Base-by-base conservation (phyloP, 2,797 vertebrate genomes). In the Protonibea diacanthus region DNA sequence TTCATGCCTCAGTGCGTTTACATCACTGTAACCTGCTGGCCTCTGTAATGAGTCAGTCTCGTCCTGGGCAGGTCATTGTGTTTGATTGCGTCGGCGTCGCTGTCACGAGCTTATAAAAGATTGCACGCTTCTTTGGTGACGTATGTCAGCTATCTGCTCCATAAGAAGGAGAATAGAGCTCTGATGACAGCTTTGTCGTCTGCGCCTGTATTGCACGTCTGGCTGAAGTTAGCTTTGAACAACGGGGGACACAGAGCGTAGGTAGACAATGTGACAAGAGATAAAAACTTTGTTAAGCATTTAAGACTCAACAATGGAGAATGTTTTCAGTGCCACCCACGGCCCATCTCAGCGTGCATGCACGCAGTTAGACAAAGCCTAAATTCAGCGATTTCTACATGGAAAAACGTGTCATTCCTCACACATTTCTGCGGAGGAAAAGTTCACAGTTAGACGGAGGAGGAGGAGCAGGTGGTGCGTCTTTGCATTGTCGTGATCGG, bases 291-390 rank as follows among this genome's bases (percentile, higher is more conserved):
- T 75, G 70, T 76, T 51, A 27, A 58, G 65, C 68, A 21, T 62
- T 76, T 15, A 61, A 52, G 29, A 4, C 61, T 80, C 58, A 33
- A 88, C 81, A 70, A 90, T 81, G 40, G 59, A 63, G 49, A 45
- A 10, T 38, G 42, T 78, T 76, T 76, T 71, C 64, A 14, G 48
- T 29, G 60, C 68, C 86, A 55, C 86, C 83, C 81, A 87, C 88
- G 38, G 47, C 17, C 3, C 33, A 2, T 38, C 33, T 38, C 33
- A 9, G 9, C 1, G 53, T 61, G 25, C 85, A 80, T 0, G n/a
- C 73, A 38, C 33, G 33, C 33, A 9, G 33, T 38, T 38, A 38
- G 33, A 38, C 33, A 38, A 38, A 38, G 33, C 33, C 33, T 38
- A 38, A 38, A 38, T 38, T 38, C 8, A 8, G 33, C 33, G 33